Conservation (phyloP, 2,888 invertebrate genomes). For the Drosophila atripex region DNA sequence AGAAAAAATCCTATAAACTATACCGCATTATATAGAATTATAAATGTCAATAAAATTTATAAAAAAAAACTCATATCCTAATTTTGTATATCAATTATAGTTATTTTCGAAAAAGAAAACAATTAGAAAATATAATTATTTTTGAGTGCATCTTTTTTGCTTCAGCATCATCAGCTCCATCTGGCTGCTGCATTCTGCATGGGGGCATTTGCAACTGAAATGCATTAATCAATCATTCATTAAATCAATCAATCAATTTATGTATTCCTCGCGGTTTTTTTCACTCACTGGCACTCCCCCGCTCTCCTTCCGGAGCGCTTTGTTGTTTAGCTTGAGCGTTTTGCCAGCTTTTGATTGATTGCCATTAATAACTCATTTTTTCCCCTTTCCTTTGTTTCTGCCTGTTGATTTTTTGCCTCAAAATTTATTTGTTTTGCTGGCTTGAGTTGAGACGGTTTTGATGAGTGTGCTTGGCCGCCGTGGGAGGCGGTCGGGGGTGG, state of each 20-base stretch:
- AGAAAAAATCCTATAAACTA: neutral
- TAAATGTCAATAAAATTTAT: neutral
- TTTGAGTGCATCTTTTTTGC: conserved; percentile 19
- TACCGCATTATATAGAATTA: neutral
- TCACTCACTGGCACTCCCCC: conserved; percentile 6
- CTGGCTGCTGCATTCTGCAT: conserved; percentile 70
- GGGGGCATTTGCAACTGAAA: conserved; percentile 78
- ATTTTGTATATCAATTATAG: too few species aligned
- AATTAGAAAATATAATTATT: neutral
- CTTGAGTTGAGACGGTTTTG: conserved; percentile 39
- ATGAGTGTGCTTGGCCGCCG: conserved; percentile 31
- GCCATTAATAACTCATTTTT: conserved; percentile 78
- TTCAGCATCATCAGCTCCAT: conserved; percentile 26
- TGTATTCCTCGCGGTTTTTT: conserved; percentile 58
- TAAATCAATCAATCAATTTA: conserved; percentile 80
- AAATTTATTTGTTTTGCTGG: conserved; percentile 45
- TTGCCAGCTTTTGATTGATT: conserved; percentile 70
- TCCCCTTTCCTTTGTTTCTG: conserved; percentile 41
- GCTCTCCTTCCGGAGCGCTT: conserved; percentile 7
- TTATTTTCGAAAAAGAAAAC: neutral
- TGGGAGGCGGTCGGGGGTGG: conserved; percentile 3
- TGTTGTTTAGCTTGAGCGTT: conserved; percentile 43
- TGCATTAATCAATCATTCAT: conserved; percentile 81
- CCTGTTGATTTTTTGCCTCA: conserved; percentile 9
- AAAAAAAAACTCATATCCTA: neutral